Evolutionary conservation across 2,888 invertebrate species (phyloP).

Genomic region (Fabriciana adippe): DNA sequence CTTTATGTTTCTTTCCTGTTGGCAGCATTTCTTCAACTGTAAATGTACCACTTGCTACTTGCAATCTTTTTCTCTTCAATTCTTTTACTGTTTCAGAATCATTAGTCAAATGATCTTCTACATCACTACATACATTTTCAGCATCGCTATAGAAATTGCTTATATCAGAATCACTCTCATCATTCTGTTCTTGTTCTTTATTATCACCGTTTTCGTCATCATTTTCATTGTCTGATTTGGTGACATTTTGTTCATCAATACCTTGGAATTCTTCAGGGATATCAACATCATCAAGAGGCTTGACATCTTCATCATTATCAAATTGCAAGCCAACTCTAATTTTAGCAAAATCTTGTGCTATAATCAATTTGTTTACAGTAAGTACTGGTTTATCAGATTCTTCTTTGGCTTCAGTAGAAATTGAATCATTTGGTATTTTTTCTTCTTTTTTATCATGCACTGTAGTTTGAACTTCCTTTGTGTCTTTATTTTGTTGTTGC

Average conservation of each 20-base stretch:
- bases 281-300: constrained; percentile 79
- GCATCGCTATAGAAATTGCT: constrained; percentile 87
- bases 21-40: constrained; percentile 78
- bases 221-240: constrained; percentile 49
- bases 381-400: constrained; percentile 58
- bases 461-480: constrained; percentile 45
- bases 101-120: constrained; percentile 76
- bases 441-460: constrained; percentile 49
- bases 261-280: constrained; percentile 68
- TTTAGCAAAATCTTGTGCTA: constrained; percentile 91
- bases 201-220: constrained; percentile 41
- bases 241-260: constrained; percentile 68
- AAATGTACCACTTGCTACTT: constrained; percentile 80
- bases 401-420: constrained; percentile 48
- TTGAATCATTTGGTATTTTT: constrained; percentile 58
- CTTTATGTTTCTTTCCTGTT: constrained; percentile 63
- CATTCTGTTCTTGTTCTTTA: constrained; percentile 49
- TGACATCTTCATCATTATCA: constrained; percentile 84
- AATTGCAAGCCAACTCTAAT: constrained; percentile 89
- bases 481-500: constrained; percentile 51
- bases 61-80: constrained; percentile 71
- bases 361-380: constrained; percentile 73
- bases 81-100: constrained; percentile 73
- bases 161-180: constrained; percentile 83
- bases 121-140: constrained; percentile 81